Evolutionary conservation across 2,888 invertebrate species (phyloP), one percentile per base, ranked within the genome.

Genomic region (Drosophila parthenogenetica): DNA sequence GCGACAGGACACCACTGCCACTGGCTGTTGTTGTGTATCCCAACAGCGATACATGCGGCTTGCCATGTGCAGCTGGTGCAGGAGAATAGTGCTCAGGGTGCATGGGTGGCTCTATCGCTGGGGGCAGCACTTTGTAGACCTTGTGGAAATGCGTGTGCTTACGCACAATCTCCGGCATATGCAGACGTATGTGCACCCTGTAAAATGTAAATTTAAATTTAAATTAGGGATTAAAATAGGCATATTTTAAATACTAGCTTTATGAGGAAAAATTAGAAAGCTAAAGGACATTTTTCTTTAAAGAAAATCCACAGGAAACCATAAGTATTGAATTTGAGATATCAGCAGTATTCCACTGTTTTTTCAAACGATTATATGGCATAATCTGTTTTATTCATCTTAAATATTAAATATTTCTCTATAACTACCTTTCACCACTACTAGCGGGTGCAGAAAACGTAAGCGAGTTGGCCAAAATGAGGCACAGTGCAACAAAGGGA

Each of bases 121-220:
- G 40, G 46, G 74, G 75, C 45, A 73, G 50, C n/a, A 76, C 73
- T 16, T 77, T 81, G 67, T 82, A 84, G 49, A 81, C 77, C 61
- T 89, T 90, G 63, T 89, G 87, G 40, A 77, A 70, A 57, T 87
- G 89, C 51, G 88, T 82, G n/a, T 86, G 80, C 69, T 89, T 68
- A 29, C 89, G 80, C 66, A 82, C 79, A 50, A 84, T 62, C 43
- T 90, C 87, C 58, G 89, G 89, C 90, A 90, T 89, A 55, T 90
- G 90, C 17, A 90, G 76, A 37, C 91, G 90, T 43, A 90, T 90
- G 69, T 90, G 90, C 2, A 90, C 90, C 59, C 90, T 90, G 62
- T 0, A 0, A 40, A 43, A 25, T 17, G 22, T 22, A 11, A 35
- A 37, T 46, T 42, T 0, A 16, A 48, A 22, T 39, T n/a, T n/a